Percentiles rank a stretch among this genome's conserved stretches.
These are phyloP conservation scores for Aricia artaxerxes DNA, from an alignment of 2,888 invertebrate species.

Conservation along the genomic window DNA sequence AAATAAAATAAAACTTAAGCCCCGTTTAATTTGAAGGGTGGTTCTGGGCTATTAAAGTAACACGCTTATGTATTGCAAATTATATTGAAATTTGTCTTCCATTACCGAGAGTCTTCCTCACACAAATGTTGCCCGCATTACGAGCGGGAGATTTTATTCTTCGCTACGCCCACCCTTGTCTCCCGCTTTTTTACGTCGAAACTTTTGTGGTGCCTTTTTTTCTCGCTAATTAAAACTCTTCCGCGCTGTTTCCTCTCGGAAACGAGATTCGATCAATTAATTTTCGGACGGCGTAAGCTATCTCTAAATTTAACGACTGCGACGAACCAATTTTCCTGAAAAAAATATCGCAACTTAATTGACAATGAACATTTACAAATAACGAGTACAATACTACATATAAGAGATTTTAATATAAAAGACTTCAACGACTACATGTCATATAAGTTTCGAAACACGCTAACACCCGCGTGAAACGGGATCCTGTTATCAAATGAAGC, in stretches of 20 bases:
- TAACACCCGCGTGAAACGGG: not conserved
- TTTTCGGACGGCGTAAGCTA: constrained; percentile 76
- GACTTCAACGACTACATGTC: not conserved
- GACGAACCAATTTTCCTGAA: constrained; percentile 64
- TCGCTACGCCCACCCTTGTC: constrained; percentile 77
- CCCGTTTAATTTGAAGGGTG: constrained; percentile 82
- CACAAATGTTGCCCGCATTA: constrained; percentile 81
- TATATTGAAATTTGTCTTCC: constrained; percentile 82
- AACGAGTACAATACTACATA: not conserved
- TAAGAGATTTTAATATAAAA: not conserved
- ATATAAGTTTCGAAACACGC: not conserved
- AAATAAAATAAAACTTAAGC: constrained; percentile 81
- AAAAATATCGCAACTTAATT: constrained; percentile 50
- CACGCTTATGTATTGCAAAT: constrained; percentile 82
- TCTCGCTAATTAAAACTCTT: constrained; percentile 81
- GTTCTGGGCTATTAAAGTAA: constrained; percentile 82
- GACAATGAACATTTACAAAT: constrained; percentile 20
- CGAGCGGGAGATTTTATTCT: constrained; percentile 77
- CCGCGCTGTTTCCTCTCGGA: constrained; percentile 77
- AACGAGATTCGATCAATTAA: constrained; percentile 80
- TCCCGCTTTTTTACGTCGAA: constrained; percentile 77
- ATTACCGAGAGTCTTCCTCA: constrained; percentile 79
- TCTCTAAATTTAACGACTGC: constrained; percentile 72
- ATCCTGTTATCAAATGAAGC: not conserved
- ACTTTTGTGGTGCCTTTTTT: constrained; percentile 76